Conservation (phyloP, 2,888 invertebrate species). For the Nemoura dubitans region DNA sequence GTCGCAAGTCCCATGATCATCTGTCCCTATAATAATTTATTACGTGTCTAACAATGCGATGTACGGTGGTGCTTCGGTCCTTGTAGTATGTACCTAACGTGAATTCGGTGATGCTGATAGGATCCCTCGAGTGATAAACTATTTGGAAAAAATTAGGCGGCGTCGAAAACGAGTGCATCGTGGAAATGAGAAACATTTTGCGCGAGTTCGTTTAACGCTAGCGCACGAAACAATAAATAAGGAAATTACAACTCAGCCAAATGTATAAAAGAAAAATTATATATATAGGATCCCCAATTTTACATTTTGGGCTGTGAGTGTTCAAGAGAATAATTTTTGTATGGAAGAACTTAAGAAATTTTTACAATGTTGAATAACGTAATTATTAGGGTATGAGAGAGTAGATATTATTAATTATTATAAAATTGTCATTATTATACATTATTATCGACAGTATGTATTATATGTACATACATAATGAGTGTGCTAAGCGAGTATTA, state of each 20-base stretch:
- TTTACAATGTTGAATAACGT: conserved; percentile 12
- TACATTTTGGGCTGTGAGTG: conserved; percentile 12
- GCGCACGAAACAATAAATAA: background rate
- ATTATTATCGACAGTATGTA: background rate
- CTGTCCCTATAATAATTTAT: background rate
- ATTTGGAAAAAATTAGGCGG: background rate
- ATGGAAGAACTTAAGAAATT: conserved; percentile 12
- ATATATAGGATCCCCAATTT: conserved; percentile 12
- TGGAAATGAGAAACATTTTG: background rate
- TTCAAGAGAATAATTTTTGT: conserved; percentile 12
- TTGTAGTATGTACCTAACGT: background rate
- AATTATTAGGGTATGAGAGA: background rate
- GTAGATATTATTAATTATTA: background rate
- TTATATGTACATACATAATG: background rate
- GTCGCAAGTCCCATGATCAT: background rate
- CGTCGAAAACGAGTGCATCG: background rate
- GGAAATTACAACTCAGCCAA: conserved; percentile 12
- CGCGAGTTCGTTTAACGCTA: background rate
- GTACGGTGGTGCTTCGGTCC: background rate
- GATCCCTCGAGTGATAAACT: background rate
- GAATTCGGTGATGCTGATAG: background rate
- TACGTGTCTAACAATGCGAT: background rate
- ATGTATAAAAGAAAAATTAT: background rate
- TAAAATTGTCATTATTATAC: background rate
- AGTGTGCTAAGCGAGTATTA: background rate